These are phyloP conservation scores for Odocoileus hemionus DNA, from an alignment of 2,113 vertebrate species.

Conservation along the genomic window DNA sequence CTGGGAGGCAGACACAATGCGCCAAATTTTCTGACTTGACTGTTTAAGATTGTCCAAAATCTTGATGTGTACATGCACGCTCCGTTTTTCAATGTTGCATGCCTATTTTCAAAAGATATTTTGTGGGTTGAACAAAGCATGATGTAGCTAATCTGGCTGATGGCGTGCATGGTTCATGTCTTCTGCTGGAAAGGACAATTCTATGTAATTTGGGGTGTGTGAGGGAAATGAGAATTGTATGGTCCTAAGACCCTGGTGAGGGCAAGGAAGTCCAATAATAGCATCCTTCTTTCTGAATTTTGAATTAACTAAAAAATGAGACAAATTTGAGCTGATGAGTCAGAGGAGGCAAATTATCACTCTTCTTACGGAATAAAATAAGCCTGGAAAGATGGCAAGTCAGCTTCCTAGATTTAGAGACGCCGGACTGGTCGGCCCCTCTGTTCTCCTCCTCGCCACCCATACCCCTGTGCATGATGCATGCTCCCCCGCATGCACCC, in stretches of 20 bases:
- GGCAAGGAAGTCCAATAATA: neutral
- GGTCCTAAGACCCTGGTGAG: neutral
- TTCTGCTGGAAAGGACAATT: constrained; percentile 1
- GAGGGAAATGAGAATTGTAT: neutral
- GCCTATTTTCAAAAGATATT: constrained; percentile 10
- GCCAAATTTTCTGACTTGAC: neutral
- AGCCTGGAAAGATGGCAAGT: neutral
- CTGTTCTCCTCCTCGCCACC: no score
- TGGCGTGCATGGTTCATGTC: neutral
- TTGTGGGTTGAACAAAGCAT: neutral
- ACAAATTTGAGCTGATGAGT: neutral
- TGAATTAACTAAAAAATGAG: neutral
- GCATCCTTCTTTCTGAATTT: neutral
- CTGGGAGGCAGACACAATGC: neutral
- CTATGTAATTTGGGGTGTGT: neutral
- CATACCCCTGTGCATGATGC: rapidly evolving
- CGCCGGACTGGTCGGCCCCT: neutral
- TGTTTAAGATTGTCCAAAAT: neutral
- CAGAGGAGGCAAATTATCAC: neutral
- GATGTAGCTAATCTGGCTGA: neutral
- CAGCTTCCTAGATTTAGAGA: neutral
- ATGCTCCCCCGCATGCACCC: neutral
- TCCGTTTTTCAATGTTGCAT: neutral
- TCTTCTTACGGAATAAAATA: neutral
- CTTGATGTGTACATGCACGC: neutral